Evolutionary conservation across 2,113 vertebrate species (phyloP).

Genomic region (Rhineura floridana): DNA sequence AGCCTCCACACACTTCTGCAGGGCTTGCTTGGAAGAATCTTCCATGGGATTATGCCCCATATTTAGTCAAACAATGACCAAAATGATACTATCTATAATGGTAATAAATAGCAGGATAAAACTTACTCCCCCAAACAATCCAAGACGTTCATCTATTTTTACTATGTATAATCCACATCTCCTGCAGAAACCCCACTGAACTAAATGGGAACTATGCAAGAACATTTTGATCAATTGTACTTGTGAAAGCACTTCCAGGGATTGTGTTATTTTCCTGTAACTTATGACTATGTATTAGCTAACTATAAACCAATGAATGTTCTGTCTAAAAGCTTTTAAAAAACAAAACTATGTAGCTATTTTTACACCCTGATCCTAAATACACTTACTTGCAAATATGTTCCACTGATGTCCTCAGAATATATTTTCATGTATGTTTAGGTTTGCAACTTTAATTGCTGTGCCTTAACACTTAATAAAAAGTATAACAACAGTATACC

Average conservation of each 20-base stretch:
- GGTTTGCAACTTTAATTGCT: background rate
- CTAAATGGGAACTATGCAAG: background rate
- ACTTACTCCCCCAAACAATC: background rate
- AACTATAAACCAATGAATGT: background rate
- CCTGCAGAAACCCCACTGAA: background rate
- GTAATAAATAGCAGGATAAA: background rate
- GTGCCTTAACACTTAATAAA: background rate
- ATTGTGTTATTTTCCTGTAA: background rate
- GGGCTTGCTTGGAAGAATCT: background rate
- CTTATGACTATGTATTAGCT: background rate
- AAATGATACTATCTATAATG: background rate
- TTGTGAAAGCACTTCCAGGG: background rate
- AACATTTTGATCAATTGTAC: background rate
- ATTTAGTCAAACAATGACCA: background rate
- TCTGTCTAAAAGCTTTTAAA: background rate
- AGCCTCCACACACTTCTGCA: background rate
- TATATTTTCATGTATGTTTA: background rate
- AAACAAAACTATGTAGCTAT: slow-evolving; percentile 21
- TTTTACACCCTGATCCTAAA: slow-evolving; percentile 27
- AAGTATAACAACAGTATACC: slow-evolving; percentile 20
- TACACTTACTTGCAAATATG: background rate
- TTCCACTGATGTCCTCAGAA: background rate
- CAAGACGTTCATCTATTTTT: background rate
- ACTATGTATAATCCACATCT: background rate
- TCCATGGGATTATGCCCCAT: background rate